These are phyloP conservation scores for Drosophila mettleri DNA, from an alignment of 2,888 invertebrate genomes.

Conservation along the genomic window DNA sequence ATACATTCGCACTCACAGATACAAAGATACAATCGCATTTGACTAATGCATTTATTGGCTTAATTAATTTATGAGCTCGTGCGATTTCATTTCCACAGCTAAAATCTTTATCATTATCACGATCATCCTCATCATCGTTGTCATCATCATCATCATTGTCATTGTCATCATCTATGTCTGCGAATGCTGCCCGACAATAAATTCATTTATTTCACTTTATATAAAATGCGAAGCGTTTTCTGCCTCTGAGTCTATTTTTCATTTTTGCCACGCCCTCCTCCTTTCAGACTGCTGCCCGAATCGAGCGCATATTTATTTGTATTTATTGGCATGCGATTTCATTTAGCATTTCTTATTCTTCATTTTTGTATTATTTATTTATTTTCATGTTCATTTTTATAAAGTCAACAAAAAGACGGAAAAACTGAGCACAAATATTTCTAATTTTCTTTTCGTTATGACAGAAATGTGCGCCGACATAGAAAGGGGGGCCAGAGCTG, in stretches of 20 bases:
- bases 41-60: conserved; percentile 69
- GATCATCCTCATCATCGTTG: conserved; percentile 1
- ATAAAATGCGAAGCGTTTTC: conserved; percentile 63
- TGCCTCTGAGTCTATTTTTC: conserved; percentile 63
- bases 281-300: background rate
- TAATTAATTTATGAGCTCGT: conserved; percentile 83
- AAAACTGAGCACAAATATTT: conserved; percentile 45
- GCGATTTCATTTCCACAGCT: conserved; percentile 69
- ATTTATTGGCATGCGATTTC: conserved; percentile 25
- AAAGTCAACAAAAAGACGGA: conserved; percentile 50
- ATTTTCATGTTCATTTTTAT: conserved; percentile 67
- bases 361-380: conserved; percentile 57
- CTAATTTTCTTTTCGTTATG: conserved; percentile 67
- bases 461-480: conserved; percentile 70
- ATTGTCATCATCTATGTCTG: conserved; percentile 21
- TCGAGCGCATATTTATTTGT: conserved; percentile 34
- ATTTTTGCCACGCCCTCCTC: conserved; percentile 54
- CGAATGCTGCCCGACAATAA: conserved; percentile 49
- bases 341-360: background rate
- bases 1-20: background rate
- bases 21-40: conserved; percentile 1
- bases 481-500: conserved; percentile 16
- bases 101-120: conserved; percentile 20
- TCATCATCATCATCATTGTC: conserved; percentile 15
- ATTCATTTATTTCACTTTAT: conserved; percentile 61